Evolutionary conservation across 2,888 invertebrate species (phyloP).

Genomic region (Neoscelio sp.): DNA sequence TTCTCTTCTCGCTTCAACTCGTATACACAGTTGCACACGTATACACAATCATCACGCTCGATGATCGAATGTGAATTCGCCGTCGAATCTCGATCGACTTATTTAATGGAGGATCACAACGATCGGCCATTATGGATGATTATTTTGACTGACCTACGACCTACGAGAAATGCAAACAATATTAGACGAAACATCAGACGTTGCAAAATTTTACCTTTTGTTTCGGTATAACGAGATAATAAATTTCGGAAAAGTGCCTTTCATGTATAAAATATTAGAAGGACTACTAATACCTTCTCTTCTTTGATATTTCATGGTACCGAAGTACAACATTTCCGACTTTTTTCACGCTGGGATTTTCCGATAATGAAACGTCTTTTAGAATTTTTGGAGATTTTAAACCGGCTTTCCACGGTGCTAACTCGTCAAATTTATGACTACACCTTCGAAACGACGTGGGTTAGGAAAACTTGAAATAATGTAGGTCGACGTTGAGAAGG

Average conservation of each 20-base stretch:
- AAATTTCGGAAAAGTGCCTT: not conserved
- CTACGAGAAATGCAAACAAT: constrained; percentile 36
- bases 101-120: too few relatives aligned
- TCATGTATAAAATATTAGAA: constrained; percentile 4
- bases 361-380: constrained; percentile 14
- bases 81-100: constrained; percentile 29
- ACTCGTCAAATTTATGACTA: constrained; percentile 26
- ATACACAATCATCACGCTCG: constrained; percentile 13
- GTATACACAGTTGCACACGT: not conserved
- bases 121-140: constrained; percentile 38
- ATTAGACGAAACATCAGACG: constrained; percentile 34
- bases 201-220: constrained; percentile 26
- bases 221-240: not conserved
- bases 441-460: not conserved
- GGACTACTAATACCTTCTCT: too few relatives aligned
- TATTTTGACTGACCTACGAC: constrained; percentile 43
- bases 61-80: constrained; percentile 57
- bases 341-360: not conserved
- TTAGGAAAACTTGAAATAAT: not conserved
- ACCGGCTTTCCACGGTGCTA: constrained; percentile 3
- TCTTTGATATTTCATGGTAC: not conserved
- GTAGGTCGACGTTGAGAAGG: constrained; percentile 1
- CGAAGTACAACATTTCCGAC: not conserved
- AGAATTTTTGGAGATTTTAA: not conserved
- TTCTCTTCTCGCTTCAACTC: constrained; percentile 37